Evolutionary conservation across 2,797 vertebrate species (phyloP).

Genomic region (Pseudomugil gertrudae): DNA sequence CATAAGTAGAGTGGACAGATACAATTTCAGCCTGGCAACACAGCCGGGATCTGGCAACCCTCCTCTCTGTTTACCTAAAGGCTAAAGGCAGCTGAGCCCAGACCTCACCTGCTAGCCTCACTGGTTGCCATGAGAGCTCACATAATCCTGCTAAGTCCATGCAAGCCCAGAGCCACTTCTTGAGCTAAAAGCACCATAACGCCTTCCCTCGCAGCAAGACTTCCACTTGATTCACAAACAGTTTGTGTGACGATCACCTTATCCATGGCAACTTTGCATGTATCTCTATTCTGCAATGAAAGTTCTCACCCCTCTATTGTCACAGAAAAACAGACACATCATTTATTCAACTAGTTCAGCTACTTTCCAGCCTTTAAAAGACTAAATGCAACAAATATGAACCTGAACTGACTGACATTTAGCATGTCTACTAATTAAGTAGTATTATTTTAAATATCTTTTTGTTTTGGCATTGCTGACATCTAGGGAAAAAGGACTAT

Average conservation of each 20-base stretch:
- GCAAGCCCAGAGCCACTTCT: conserved; percentile 75
- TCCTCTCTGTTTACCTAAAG: conserved; percentile 90
- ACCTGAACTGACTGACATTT: neutral
- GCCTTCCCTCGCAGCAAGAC: conserved; percentile 59
- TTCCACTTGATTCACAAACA: conserved; percentile 68
- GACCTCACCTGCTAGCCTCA: conserved; percentile 92
- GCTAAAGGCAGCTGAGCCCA: conserved; percentile 86
- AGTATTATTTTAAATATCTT: too few relatives aligned
- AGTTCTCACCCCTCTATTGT: conserved; percentile 43
- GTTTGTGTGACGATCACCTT: conserved; percentile 69
- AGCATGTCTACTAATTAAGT: neutral
- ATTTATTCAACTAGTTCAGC: neutral
- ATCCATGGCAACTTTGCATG: conserved; percentile 78
- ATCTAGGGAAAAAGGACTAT: too few relatives aligned
- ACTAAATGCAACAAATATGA: neutral
- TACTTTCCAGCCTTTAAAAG: neutral
- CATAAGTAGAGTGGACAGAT: conserved; percentile 77
- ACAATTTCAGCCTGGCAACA: conserved; percentile 90
- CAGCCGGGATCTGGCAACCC: conserved; percentile 77
- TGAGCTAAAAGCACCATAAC: conserved; percentile 51
- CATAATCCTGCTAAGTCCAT: conserved; percentile 89
- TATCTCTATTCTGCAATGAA: conserved; percentile 67
- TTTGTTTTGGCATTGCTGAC: too few relatives aligned
- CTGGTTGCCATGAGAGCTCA: conserved; percentile 91
- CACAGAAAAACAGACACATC: conserved; percentile 3